Evolutionary conservation across 2,888 invertebrate genomes (phyloP).

Genomic region (Therioaphis trifolii): DNA sequence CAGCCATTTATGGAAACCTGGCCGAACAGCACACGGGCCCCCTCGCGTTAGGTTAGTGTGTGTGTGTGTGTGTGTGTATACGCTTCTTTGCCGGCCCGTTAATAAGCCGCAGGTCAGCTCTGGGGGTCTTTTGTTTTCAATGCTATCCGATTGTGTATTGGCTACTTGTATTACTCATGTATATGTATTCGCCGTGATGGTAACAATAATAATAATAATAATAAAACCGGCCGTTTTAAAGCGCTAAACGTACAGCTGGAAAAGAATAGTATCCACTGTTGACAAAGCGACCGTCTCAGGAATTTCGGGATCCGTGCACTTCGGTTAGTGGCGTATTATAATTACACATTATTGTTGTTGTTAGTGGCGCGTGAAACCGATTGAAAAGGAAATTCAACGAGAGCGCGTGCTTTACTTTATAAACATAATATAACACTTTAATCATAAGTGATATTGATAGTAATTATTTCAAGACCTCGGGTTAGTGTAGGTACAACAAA

Average conservation of each 20-base stretch:
- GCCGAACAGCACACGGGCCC: slow-evolving; percentile 13
- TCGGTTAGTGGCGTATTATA: not conserved
- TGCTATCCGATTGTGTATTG: slow-evolving; percentile 58
- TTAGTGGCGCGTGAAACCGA: not conserved
- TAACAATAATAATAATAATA: slow-evolving; percentile 25
- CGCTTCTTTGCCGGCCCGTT: slow-evolving; percentile 49
- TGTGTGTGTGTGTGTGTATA: too few relatives aligned
- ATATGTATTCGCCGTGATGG: not conserved
- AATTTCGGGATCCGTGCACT: slow-evolving; percentile 7
- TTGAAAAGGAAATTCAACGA: not conserved
- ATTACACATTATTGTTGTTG: too few relatives aligned
- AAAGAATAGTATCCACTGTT: slow-evolving; percentile 18
- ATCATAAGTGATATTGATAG: too few relatives aligned
- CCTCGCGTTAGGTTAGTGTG: too few relatives aligned
- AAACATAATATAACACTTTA: too few relatives aligned
- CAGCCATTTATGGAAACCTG: slow-evolving; percentile 59
- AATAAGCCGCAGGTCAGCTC: slow-evolving; percentile 56
- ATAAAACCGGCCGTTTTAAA: slow-evolving; percentile 24
- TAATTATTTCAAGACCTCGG: too few relatives aligned
- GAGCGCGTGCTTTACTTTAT: too few relatives aligned
- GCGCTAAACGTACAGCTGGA: not conserved
- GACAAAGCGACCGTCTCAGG: slow-evolving; percentile 17
- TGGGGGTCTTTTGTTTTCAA: slow-evolving; percentile 59
- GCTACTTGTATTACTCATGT: slow-evolving; percentile 61
- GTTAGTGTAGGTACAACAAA: too few relatives aligned